Conservation (phyloP, 2,888 invertebrate genomes). For the Phyllotreta striolata region DNA sequence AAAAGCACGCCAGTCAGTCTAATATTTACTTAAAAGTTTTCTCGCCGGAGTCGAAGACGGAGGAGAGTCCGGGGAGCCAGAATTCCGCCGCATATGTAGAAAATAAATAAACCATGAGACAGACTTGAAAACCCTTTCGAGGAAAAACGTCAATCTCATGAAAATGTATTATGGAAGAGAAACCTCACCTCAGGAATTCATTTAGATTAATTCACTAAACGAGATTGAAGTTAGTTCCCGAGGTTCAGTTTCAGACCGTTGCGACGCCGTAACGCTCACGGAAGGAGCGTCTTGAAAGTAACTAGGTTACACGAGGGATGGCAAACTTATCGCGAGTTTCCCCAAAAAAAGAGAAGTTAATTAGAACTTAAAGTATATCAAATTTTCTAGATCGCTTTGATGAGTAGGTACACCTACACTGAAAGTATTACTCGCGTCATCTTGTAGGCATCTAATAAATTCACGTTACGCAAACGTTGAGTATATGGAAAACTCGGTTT, state of each 20-base stretch:
- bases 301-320: slow-evolving; percentile 21
- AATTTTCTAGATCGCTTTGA: not conserved
- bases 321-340: slow-evolving; percentile 25
- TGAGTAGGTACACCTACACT: too few species aligned
- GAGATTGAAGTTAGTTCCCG: slow-evolving; percentile 29
- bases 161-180: slow-evolving; percentile 32
- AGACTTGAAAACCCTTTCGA: slow-evolving; percentile 27
- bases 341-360: slow-evolving; percentile 14
- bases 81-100: slow-evolving; percentile 11
- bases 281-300: slow-evolving; percentile 23
- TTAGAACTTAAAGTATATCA: slow-evolving; percentile 18
- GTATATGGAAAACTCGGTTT: too few species aligned
- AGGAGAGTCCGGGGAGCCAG: too few species aligned
- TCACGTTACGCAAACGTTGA: too few species aligned
- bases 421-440: too few species aligned
- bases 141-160: slow-evolving; percentile 32
- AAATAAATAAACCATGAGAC: slow-evolving; percentile 32
- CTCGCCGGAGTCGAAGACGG: not conserved
- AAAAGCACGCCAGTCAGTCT: too few species aligned
- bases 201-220: slow-evolving; percentile 33
- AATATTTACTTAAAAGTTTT: not conserved
- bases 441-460: too few species aligned
- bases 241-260: slow-evolving; percentile 28
- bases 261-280: slow-evolving; percentile 14
- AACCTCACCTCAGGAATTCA: slow-evolving; percentile 33